A percentile compares a stretch with the other conserved stretches of the same genome.
Conservation (phyloP, 2,797 vertebrate genomes). For the Propithecus deckenii region DNA sequence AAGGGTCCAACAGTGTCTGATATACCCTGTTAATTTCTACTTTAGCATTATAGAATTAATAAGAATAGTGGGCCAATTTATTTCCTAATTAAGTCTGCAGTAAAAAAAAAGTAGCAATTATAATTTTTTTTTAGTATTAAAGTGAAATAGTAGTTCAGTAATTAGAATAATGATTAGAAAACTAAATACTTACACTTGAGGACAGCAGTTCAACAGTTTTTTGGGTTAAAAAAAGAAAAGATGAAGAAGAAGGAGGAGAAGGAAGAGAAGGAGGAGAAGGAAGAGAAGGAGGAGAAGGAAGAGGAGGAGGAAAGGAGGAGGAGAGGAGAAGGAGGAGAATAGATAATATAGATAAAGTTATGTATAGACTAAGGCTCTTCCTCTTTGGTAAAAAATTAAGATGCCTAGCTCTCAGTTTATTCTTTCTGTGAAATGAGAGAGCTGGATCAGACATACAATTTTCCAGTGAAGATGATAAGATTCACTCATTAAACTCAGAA, state of each 20-base stretch:
- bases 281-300: background rate
- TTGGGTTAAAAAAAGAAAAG: background rate
- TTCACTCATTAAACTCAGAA: background rate
- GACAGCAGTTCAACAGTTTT: background rate
- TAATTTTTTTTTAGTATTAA: background rate
- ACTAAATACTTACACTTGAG: background rate
- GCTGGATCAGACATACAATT: background rate
- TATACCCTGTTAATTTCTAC: background rate
- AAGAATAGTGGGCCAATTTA: background rate
- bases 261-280: no score
- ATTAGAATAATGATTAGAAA: background rate
- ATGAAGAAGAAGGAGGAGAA: background rate
- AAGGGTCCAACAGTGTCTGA: background rate
- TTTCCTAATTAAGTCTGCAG: background rate
- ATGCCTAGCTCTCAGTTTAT: background rate
- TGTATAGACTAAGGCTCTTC: background rate
- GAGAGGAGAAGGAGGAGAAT: background rate
- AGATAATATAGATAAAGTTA: no score
- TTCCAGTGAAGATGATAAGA: background rate
- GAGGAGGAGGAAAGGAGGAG: rapidly evolving
- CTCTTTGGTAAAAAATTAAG: background rate
- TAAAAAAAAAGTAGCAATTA: background rate
- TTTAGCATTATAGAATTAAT: background rate
- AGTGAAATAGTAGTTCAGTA: background rate
- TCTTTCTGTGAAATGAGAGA: background rate